Base-by-base conservation (phyloP, 1,140 invertebrate genomes). In the Mactra quadrangularis region DNA sequence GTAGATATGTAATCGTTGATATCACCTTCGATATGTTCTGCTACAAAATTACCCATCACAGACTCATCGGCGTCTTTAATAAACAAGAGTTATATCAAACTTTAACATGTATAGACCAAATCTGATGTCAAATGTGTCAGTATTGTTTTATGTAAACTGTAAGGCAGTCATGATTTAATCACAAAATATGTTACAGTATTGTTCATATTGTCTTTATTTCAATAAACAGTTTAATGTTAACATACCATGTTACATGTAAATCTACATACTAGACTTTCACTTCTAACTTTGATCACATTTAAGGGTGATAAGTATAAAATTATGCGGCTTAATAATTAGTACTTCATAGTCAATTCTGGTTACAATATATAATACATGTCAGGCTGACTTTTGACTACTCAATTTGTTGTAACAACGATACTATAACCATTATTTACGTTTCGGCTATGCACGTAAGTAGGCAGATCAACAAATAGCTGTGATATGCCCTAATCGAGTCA, bases 1-100 rank as follows among this genome's bases (percentile, higher is more conserved):
- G 3, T 15, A 9, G 57, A 50, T 17, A 25, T 13, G 45, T 29
- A 33, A 27, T 25, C 3, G 27, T 22, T 22, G 11, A 60, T 6
- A 13, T 25, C 13, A 4, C 3, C 9, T 3, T 15, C 2, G 0
- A 33, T 1, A 50, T 62, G 27, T 25, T 62, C 38, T 35, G 47
- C 57, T 27, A 76, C 74, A 27, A 29, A 31, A 35, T 50, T 64
- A 19, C 74, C 74, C 3, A 76, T 19, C 25, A 19, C 31, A 50
- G 35, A 76, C n/a, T 76, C 74, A 22, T 29, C 25, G 3, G 55
- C 41, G 50, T 76, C 74, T 76, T 15, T 3, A 59, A 47, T 22
- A 41, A 74, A n/a, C 19, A 47, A 68, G 7, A 68, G 7, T 2
- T 53, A n/a, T 53, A 53, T 6, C 17, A 9, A 6, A 9, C 17